phyloP scores from a whole-genome alignment of 1,140 invertebrate species.

The Oryzaephilus surinamensis region DNA sequence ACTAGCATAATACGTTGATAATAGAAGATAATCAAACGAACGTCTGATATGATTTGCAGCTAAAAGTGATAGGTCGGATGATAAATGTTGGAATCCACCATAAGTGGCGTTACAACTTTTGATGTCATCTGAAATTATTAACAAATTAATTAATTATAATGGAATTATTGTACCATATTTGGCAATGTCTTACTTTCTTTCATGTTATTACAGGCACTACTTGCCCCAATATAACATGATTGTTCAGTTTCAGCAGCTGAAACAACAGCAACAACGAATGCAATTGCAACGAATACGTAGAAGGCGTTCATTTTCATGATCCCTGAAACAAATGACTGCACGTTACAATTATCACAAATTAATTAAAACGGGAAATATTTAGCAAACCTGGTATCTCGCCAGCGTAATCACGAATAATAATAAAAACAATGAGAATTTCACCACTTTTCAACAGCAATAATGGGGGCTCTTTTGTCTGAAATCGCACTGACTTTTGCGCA shows the following conservation, averaged over 20 bases:
- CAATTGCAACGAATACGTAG: conserved; percentile 40
- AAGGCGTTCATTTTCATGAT: conserved; percentile 54
- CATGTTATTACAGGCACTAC: neutral
- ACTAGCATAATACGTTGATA: conserved; percentile 66
- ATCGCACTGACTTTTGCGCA: no score
- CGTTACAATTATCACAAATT: conserved; percentile 1
- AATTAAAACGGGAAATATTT: conserved; percentile 6
- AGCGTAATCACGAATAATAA: conserved; percentile 35
- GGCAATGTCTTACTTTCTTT: conserved; percentile 3
- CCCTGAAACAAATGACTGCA: conserved; percentile 22
- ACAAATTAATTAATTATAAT: neutral
- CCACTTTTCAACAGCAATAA: no score
- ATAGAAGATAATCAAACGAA: conserved; percentile 62
- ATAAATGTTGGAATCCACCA: conserved; percentile 44
- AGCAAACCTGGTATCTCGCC: conserved; percentile 35
- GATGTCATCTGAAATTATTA: neutral
- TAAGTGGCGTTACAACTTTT: conserved; percentile 56
- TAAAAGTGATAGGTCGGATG: conserved; percentile 44
- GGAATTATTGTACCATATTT: conserved; percentile 3
- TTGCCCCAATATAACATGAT: neutral
- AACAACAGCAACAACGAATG: conserved; percentile 40
- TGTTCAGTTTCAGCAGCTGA: conserved; percentile 37
- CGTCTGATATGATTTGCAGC: conserved; percentile 52
- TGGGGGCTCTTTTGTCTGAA: no score
- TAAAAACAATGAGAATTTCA: conserved; percentile 2